Evolutionary conservation across 2,113 vertebrate genomes (phyloP).

Genomic region (Clarias macrocephalus): DNA sequence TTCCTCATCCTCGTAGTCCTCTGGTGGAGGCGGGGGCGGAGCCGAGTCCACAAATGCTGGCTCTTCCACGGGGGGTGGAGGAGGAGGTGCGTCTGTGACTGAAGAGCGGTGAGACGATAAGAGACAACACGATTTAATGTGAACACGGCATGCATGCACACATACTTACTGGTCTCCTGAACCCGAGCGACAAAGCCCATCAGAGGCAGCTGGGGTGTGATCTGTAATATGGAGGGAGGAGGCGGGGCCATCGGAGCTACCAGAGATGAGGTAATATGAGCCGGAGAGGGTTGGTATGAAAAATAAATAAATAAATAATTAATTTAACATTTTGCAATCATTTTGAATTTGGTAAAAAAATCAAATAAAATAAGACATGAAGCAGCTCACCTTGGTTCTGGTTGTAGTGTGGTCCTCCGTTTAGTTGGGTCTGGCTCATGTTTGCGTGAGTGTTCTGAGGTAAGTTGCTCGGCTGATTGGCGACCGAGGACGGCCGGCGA

Average conservation of each 20-base stretch:
- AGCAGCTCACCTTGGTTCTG: constrained; percentile 84
- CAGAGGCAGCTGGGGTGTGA: constrained; percentile 98
- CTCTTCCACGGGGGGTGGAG: constrained; percentile 58
- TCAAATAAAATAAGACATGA: background rate
- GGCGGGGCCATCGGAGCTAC: constrained; percentile 91
- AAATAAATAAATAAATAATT: no score
- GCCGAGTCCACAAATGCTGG: constrained; percentile 85
- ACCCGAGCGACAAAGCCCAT: constrained; percentile 99
- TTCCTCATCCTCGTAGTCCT: constrained; percentile 93
- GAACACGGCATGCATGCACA: background rate
- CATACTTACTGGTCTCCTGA: constrained; percentile 97
- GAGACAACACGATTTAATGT: background rate
- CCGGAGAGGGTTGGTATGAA: background rate
- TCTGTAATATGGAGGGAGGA: constrained; percentile 96
- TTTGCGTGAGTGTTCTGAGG: constrained; percentile 77
- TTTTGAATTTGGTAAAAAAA: constrained; percentile 23
- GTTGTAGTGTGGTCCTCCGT: constrained; percentile 91
- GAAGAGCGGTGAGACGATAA: background rate
- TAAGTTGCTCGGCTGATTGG: constrained; percentile 85
- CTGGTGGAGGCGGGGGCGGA: constrained; percentile 89
- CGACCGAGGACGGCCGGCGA: constrained; percentile 90
- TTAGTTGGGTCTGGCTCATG: constrained; percentile 82
- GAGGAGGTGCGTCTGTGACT: constrained; percentile 54
- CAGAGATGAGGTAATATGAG: constrained; percentile 56
- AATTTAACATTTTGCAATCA: background rate